These are phyloP conservation scores for Odiellus spinosus DNA, from an alignment of 2,888 invertebrate genomes.

Conservation along the genomic window DNA sequence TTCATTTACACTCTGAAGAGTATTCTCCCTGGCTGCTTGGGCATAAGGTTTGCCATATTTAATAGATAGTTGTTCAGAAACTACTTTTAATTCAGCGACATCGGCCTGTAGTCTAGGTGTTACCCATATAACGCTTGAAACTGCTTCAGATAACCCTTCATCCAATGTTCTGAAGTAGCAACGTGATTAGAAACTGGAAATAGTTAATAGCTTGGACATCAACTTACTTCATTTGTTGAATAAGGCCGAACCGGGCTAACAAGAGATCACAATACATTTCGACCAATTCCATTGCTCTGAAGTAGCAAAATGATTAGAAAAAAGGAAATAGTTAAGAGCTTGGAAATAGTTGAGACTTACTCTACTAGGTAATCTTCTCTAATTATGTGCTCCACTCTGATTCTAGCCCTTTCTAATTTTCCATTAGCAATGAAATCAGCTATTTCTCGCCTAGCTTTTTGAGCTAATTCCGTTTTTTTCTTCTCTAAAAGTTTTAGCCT, in stretches of 20 bases:
- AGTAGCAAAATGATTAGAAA: no score
- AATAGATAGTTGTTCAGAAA: constrained; percentile 68
- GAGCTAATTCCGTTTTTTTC: constrained; percentile 91
- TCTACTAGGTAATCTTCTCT: constrained; percentile 90
- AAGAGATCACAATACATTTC: constrained; percentile 99
- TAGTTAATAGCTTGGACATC: no score
- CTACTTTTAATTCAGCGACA: constrained; percentile 50
- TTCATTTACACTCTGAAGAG: constrained; percentile 65
- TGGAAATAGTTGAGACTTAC: no score
- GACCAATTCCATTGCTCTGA: constrained; percentile 93
- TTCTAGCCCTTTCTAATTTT: constrained; percentile 56
- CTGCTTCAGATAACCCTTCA: constrained; percentile 85
- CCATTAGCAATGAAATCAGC: constrained; percentile 66
- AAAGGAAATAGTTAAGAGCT: neutral
- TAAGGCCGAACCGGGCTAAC: constrained; percentile 84
- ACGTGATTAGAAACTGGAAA: neutral
- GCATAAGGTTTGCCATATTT: constrained; percentile 92
- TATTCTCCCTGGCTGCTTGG: constrained; percentile 68
- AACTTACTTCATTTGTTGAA: constrained; percentile 82
- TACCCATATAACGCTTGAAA: constrained; percentile 93
- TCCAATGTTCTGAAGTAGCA: constrained; percentile 47
- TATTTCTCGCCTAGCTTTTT: constrained; percentile 91
- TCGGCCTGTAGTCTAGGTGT: constrained; percentile 62
- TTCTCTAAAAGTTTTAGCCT: constrained; percentile 87
- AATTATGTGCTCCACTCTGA: constrained; percentile 95